Evolutionary conservation across 2,797 vertebrate species (phyloP).

Genomic region (Mormyrus proboscirostris): DNA sequence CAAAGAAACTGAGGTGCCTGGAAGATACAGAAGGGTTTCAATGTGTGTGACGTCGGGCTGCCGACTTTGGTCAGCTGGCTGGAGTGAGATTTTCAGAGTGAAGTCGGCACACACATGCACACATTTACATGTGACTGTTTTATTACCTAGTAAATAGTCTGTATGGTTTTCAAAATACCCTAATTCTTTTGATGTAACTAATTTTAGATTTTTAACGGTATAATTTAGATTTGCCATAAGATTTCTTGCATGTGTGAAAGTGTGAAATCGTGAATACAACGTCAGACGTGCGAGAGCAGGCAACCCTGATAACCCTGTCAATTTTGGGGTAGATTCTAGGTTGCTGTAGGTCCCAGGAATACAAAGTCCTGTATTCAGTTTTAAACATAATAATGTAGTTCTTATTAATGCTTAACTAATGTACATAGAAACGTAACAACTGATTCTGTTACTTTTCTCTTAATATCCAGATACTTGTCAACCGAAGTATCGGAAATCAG

Average conservation of each 20-base stretch:
- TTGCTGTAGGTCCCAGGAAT: neutral
- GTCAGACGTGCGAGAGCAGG: neutral
- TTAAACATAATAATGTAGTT: neutral
- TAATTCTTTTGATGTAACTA: neutral
- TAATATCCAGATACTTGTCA: neutral
- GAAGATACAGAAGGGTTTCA: neutral
- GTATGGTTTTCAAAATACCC: neutral
- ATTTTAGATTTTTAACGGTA: neutral
- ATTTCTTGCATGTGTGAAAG: neutral
- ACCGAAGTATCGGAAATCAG: neutral
- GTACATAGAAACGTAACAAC: neutral
- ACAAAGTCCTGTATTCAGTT: neutral
- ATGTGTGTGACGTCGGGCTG: neutral
- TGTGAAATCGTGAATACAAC: neutral
- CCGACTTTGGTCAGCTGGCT: neutral
- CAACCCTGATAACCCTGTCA: neutral
- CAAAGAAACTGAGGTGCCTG: conserved; percentile 97
- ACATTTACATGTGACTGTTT: neutral
- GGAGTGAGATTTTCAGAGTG: neutral
- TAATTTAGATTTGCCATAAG: neutral
- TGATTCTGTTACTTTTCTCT: neutral
- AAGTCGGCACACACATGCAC: neutral
- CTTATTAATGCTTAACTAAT: neutral
- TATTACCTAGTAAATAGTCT: neutral
- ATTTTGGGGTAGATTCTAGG: neutral